A percentile compares a stretch with the other conserved stretches of the same genome.
Conservation (phyloP, 1,140 invertebrate species). For the Contarinia nasturtii region DNA sequence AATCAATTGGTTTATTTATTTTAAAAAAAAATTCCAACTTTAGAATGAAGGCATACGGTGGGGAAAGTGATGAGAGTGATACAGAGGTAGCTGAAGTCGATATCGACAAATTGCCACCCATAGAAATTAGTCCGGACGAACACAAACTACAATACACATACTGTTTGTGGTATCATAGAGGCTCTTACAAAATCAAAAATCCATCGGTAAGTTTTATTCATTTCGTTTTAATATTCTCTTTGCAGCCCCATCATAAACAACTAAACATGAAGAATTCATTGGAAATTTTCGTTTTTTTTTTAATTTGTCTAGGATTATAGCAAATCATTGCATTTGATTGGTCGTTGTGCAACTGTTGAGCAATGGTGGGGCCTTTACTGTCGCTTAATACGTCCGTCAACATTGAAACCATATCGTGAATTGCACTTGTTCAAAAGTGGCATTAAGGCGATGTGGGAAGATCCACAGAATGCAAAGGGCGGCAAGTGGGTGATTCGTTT, state of each 20-base stretch:
- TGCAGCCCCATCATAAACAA: background rate
- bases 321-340: slow-evolving; percentile 35
- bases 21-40: no score
- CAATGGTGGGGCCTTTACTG: slow-evolving; percentile 94
- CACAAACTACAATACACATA: slow-evolving; percentile 67
- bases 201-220: background rate
- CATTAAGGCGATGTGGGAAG: slow-evolving; percentile 98
- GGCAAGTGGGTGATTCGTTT: slow-evolving; percentile 93
- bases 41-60: slow-evolving; percentile 3
- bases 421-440: slow-evolving; percentile 97
- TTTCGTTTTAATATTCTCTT: background rate
- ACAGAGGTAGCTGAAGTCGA: slow-evolving; percentile 20
- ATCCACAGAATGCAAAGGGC: slow-evolving; percentile 82
- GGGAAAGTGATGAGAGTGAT: slow-evolving; percentile 23
- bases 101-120: slow-evolving; percentile 24
- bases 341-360: slow-evolving; percentile 76
- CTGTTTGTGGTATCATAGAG: slow-evolving; percentile 42
- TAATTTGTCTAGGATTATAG: slow-evolving; percentile 13
- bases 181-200: background rate
- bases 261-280: background rate
- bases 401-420: slow-evolving; percentile 79
- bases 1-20: no score
- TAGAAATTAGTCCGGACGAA: slow-evolving; percentile 44
- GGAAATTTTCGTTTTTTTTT: background rate
- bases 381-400: slow-evolving; percentile 71